These are phyloP conservation scores for Phylloscopus collybita DNA, from an alignment of 2,797 vertebrate species.

Conservation along the genomic window DNA sequence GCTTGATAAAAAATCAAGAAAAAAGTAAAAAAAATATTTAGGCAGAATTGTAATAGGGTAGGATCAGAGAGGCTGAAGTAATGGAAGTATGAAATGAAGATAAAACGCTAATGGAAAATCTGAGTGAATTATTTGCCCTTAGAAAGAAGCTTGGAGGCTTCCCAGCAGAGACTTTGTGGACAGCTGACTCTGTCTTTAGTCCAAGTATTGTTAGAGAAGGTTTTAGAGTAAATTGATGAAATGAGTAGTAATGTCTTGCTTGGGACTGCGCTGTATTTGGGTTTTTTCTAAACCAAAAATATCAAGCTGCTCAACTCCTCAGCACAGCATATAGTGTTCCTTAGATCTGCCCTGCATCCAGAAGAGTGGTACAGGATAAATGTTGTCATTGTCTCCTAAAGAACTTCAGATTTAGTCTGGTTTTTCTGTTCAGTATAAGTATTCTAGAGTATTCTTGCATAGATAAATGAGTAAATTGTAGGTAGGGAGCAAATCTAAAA, in stretches of 20 bases:
- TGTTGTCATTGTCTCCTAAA: not conserved
- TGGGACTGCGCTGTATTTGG: not conserved
- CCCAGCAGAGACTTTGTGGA: not conserved
- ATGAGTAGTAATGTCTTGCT: not conserved
- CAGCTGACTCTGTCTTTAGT: not conserved
- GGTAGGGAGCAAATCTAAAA: not conserved
- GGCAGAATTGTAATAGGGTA: not conserved
- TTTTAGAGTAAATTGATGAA: not conserved
- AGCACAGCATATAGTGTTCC: not conserved
- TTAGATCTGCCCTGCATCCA: not conserved
- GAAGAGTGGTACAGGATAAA: not conserved
- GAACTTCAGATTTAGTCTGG: not conserved
- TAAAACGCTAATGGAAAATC: not conserved
- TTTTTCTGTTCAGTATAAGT: not conserved
- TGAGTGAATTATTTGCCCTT: not conserved
- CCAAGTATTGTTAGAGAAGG: not conserved
- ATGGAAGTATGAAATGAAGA: not conserved
- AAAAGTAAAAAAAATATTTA: not conserved
- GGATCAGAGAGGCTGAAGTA: not conserved
- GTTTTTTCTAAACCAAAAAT: not conserved
- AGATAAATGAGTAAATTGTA: not conserved
- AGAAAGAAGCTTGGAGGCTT: conserved; percentile 7
- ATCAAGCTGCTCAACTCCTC: not conserved
- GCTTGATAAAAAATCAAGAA: not conserved
- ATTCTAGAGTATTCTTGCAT: not conserved